Conservation (phyloP, 1,140 invertebrate species). For the Drosophila simulans region DNA sequence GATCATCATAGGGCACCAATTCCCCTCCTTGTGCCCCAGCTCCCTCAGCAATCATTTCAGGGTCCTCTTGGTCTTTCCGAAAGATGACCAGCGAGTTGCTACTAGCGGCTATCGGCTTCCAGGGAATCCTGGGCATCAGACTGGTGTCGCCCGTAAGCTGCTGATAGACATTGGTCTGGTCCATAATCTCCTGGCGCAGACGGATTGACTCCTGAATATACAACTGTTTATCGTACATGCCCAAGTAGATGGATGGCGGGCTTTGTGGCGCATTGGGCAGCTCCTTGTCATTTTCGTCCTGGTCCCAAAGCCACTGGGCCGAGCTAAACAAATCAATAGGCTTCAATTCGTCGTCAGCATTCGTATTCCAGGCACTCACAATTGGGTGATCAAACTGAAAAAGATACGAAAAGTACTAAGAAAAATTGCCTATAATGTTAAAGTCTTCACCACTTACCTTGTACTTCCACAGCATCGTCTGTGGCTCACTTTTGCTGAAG, state of each 20-base stretch:
- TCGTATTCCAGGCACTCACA: slow-evolving; percentile 92
- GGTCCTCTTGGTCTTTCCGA: slow-evolving; percentile 66
- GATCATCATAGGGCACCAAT: slow-evolving; percentile 73
- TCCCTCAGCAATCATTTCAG: slow-evolving; percentile 30
- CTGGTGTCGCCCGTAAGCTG: slow-evolving; percentile 78
- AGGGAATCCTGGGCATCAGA: slow-evolving; percentile 87
- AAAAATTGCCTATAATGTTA: not conserved
- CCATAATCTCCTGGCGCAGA: slow-evolving; percentile 79
- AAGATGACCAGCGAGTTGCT: slow-evolving; percentile 76
- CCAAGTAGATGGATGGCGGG: slow-evolving; percentile 91
- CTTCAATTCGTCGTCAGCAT: slow-evolving; percentile 87
- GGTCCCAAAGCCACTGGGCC: slow-evolving; percentile 85
- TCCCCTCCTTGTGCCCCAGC: slow-evolving; percentile 50
- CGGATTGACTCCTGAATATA: slow-evolving; percentile 88
- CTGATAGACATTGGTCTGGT: slow-evolving; percentile 61
- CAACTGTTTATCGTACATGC: slow-evolving; percentile 92
- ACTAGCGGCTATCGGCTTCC: slow-evolving; percentile 88
- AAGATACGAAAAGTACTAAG: not conserved
- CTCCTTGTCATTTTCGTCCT: slow-evolving; percentile 62
- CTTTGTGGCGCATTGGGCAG: slow-evolving; percentile 34
- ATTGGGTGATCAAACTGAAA: slow-evolving; percentile 92
- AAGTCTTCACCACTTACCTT: slow-evolving; percentile 85
- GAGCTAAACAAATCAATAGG: slow-evolving; percentile 91
- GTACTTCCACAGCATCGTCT: slow-evolving; percentile 88
- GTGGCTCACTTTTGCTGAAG: slow-evolving; percentile 86